phyloP scores from a whole-genome alignment of 2,888 invertebrate genomes.

The Caenorhabditis japonica region DNA sequence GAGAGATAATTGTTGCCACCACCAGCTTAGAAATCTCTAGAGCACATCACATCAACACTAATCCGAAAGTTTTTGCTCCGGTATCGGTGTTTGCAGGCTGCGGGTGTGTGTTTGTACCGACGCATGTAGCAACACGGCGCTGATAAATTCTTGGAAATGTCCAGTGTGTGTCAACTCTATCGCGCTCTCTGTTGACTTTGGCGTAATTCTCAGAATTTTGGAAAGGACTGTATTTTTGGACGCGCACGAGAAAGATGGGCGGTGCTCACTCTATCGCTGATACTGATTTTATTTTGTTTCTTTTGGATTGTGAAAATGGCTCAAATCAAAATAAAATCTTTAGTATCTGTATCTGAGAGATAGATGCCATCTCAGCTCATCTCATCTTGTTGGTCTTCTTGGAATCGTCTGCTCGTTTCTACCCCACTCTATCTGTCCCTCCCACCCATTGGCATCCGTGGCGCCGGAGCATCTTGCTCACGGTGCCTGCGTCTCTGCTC shows the following conservation, averaged over 20 bases:
- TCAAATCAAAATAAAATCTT: too few relatives aligned
- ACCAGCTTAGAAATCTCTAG: too few relatives aligned
- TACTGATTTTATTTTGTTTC: neutral
- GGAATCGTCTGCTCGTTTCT: too few relatives aligned
- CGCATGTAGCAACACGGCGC: conserved; percentile 24
- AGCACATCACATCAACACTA: too few relatives aligned
- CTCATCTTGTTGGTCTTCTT: too few relatives aligned
- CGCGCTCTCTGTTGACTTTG: conserved; percentile 36
- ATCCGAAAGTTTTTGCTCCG: conserved; percentile 10
- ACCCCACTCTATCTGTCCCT: too few relatives aligned
- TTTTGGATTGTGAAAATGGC: too few relatives aligned
- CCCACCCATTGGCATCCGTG: neutral
- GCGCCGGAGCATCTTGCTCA: conserved; percentile 18
- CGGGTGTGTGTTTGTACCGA: conserved; percentile 9
- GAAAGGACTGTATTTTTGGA: conserved; percentile 32
- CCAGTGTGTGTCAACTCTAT: conserved; percentile 38
- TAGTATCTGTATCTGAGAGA: too few relatives aligned
- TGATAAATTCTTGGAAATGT: conserved; percentile 27
- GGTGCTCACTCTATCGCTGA: neutral
- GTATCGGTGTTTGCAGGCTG: too few relatives aligned
- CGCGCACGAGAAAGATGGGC: too few relatives aligned
- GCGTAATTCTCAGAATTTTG: conserved; percentile 47
- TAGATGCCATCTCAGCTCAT: too few relatives aligned
- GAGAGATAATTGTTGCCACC: too few relatives aligned
- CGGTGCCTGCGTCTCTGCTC: conserved; percentile 15